Base-by-base conservation (phyloP, 2,888 invertebrate species). In the Dusona sp. region DNA sequence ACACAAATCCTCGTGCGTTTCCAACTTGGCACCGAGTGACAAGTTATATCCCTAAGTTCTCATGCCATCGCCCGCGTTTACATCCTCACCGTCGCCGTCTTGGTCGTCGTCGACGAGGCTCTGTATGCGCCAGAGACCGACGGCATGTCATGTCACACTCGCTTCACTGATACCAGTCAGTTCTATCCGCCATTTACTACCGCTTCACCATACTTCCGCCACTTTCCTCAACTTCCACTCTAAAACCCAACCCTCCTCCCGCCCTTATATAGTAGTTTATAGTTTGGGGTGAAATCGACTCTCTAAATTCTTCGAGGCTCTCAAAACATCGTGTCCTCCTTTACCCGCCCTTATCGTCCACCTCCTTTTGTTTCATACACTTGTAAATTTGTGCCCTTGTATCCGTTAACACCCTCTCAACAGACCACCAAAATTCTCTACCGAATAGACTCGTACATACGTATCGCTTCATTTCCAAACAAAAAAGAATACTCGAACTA, bases 1-100 rank as follows among this genome's bases (percentile, higher is more conserved):
- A 85, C 85, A 81, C 85, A 85, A 85, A 85, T 85, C 85, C 85
- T 85, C 81, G 85, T 68, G 81, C 85, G 81, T 81, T 81, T 77
- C 73, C 65, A 81, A 85, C 85, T 85, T 81, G 81, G 85, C 85
- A 85, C 78, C 81, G 85, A 78, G 85, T 85, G 85, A 81, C 81
- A 84, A 84, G 84, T 84, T 84, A 84, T 84, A 84, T 84, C 84
- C 84, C 84, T 65, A 80, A 84, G 84, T 84, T 84, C 77, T 33
- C 84, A 57, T 84, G 75, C 51, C 80, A 64, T 70, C 75, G 64
- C 79, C 48, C 75, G 61, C 29, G 72, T 79, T 80, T 45, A 64
- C 65, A 42, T 79, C 68, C 67, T 67, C 78, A 38, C 54, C 64
- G 38, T 48, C 33, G 75, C n/a, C 54, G 80, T n/a, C 81, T 51